Evolutionary conservation across 2,888 invertebrate species (phyloP), one percentile per base, ranked within the genome.

Genomic region (Trachelus troglodyta): DNA sequence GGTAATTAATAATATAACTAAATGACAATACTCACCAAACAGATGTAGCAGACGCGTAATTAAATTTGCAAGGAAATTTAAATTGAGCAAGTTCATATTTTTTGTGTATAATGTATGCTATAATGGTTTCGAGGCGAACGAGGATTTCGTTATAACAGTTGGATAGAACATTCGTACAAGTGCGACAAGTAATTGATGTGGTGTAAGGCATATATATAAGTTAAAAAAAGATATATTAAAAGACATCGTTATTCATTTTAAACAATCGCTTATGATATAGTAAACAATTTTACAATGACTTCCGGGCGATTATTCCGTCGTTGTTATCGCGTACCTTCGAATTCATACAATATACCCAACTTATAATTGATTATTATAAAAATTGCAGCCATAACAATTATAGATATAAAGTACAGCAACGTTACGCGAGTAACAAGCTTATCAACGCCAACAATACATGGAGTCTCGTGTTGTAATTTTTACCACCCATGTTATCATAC

Each of bases 371-470:
- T 23, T 56, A 56, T 23, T 23, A 56, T 56, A 23, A 9, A 56
- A 56, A 56, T 56, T 56, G 56, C 56, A 56, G 9, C 56, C 9
- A 56, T 56, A 56, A 56, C 6, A 56, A 56, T 56, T 56, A 56
- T 9, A 9, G 56, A 23, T 56, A 56, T 56, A 56, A 23, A 15
- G 23, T 15, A 23, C 23, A 56, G 23, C 56, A 23, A 56, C 56
- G 56, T 56, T 23, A 56, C 23, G 23, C 56, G 56, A 56, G 6
- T 56, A 56, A 56, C 23, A 56, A 56, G 56, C 23, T 71, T 69
- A 34, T 80, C 74, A 85, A 75, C 81, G 84, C 83, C 85, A 84
- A 76, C 84, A 84, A 69, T 84, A 86, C 80, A 84, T 85, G 4
- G 86, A 86, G 75, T 86, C 84, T 76, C 69, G 76, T 34, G 79